These are phyloP conservation scores for Schlechtendalia chinensis DNA, from an alignment of 1,140 invertebrate species.

Conservation along the genomic window DNA sequence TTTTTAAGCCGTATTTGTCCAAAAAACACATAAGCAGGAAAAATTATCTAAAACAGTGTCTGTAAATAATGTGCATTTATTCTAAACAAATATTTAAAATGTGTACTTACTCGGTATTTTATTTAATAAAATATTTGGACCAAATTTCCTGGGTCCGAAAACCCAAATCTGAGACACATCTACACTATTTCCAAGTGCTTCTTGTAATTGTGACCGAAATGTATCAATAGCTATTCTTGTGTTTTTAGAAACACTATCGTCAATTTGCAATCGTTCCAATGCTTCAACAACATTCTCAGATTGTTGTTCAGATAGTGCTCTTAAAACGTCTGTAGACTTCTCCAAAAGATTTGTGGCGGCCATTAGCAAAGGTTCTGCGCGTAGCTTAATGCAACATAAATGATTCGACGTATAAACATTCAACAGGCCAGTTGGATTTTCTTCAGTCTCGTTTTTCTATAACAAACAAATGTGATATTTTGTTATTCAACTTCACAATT, in stretches of 20 bases:
- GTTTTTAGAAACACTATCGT: slow-evolving; percentile 61
- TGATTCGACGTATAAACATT: slow-evolving; percentile 70
- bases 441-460: slow-evolving; percentile 51
- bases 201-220: slow-evolving; percentile 64
- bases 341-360: slow-evolving; percentile 71
- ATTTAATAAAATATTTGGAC: slow-evolving; percentile 86
- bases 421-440: slow-evolving; percentile 59
- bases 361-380: slow-evolving; percentile 76
- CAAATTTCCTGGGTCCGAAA: slow-evolving; percentile 84
- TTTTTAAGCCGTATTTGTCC: too few relatives aligned
- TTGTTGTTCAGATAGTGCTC: slow-evolving; percentile 55
- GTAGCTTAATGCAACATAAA: slow-evolving; percentile 71
- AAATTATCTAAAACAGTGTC: too few relatives aligned
- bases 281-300: neutral
- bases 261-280: slow-evolving; percentile 53
- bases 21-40: too few relatives aligned
- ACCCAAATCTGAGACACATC: slow-evolving; percentile 79
- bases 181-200: slow-evolving; percentile 60
- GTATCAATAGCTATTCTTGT: slow-evolving; percentile 66
- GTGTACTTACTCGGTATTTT: slow-evolving; percentile 58
- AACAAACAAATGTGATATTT: neutral
- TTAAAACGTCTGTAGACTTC: slow-evolving; percentile 63
- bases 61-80: too few relatives aligned
- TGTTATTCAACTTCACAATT: too few relatives aligned
- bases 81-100: too few relatives aligned